A percentile compares a stretch with the other conserved stretches of the same genome.
phyloP scores from a whole-genome alignment of 2,113 vertebrate species.

The Diglossa brunneiventris region DNA sequence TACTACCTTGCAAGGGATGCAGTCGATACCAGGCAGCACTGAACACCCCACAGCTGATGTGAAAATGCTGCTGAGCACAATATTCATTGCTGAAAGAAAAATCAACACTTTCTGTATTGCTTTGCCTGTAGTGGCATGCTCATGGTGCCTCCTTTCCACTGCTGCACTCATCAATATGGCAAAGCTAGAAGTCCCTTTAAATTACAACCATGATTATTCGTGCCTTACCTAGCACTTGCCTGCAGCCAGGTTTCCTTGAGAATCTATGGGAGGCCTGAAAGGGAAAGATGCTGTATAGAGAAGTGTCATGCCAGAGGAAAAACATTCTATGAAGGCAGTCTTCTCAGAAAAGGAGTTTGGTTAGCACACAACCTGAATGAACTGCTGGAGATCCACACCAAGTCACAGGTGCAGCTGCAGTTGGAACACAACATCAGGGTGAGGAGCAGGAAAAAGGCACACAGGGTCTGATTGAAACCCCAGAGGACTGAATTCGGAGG shows the following conservation, averaged over 20 bases:
- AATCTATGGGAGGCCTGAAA: background rate
- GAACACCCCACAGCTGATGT: background rate
- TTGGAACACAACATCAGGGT: fast-evolving
- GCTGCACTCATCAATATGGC: background rate
- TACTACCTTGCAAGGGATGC: background rate
- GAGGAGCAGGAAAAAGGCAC: background rate
- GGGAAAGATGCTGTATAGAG: background rate
- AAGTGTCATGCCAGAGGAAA: background rate
- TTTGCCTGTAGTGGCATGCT: background rate
- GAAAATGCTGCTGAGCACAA: background rate
- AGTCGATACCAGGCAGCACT: background rate
- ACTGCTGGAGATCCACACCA: background rate
- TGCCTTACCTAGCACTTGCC: background rate
- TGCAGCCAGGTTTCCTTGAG: background rate
- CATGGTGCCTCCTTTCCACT: background rate
- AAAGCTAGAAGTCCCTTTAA: background rate
- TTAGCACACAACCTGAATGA: background rate
- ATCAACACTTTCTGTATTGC: background rate
- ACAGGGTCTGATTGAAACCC: background rate
- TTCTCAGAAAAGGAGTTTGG: background rate
- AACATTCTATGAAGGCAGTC: background rate
- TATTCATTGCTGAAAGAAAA: background rate
- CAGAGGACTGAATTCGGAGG: background rate
- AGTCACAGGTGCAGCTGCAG: background rate
- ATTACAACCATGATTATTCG: background rate